Conservation (phyloP, 2,888 invertebrate genomes). For the Acanthosepion esculentum region DNA sequence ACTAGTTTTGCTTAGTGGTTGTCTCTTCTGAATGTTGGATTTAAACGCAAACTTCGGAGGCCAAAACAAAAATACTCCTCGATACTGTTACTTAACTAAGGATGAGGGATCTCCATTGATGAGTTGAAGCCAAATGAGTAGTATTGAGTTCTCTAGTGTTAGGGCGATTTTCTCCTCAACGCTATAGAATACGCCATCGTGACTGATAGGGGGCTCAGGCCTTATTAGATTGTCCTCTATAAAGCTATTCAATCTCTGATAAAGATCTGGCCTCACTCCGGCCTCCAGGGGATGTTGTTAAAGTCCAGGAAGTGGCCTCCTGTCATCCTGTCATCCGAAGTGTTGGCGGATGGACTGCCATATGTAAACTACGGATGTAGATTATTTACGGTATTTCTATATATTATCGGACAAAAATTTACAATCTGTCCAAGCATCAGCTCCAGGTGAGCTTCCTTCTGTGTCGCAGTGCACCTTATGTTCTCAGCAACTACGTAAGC, state of each 20-base stretch:
- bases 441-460: neutral
- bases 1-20: too few species aligned
- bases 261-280: neutral
- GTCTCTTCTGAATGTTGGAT: too few species aligned
- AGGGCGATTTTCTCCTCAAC: neutral
- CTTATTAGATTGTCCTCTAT: too few species aligned
- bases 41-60: too few species aligned
- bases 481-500: neutral
- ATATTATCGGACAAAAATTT: neutral
- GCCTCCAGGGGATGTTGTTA: neutral
- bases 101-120: neutral
- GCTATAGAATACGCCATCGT: neutral
- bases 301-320: neutral
- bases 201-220: neutral
- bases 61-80: too few species aligned
- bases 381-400: neutral
- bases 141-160: neutral
- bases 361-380: neutral
- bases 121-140: neutral
- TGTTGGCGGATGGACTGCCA: neutral
- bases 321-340: neutral
- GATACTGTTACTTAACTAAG: neutral
- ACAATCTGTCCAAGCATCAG: neutral
- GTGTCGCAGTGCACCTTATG: neutral
- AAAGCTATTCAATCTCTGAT: neutral